Evolutionary conservation across 2,113 vertebrate genomes (phyloP).

Genomic region (Salvator merianae): DNA sequence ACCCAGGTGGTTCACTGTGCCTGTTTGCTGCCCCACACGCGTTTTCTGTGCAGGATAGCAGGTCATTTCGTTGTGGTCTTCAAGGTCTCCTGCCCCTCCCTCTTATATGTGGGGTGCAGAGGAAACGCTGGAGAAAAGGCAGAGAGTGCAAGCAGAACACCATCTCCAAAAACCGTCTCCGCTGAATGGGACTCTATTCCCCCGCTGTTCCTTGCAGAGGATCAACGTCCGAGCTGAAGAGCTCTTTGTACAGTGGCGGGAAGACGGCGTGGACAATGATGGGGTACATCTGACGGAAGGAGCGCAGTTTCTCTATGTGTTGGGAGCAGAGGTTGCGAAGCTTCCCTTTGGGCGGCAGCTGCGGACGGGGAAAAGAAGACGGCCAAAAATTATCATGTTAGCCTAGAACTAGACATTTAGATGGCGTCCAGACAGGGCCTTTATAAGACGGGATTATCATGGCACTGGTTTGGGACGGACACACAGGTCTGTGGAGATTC

Average conservation of each 20-base stretch:
- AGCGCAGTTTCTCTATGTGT: constrained; percentile 88
- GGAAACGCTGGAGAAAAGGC: background rate
- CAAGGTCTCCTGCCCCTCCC: background rate
- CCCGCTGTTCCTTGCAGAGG: constrained; percentile 44
- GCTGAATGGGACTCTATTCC: background rate
- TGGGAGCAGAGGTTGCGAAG: constrained; percentile 85
- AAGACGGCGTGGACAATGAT: constrained; percentile 81
- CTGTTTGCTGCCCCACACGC: background rate
- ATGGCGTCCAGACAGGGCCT: too few species aligned
- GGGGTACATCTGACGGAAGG: constrained; percentile 86
- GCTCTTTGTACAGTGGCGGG: constrained; percentile 93
- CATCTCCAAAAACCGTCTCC: background rate
- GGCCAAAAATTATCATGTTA: too few species aligned
- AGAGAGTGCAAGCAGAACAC: background rate
- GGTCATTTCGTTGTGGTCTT: background rate
- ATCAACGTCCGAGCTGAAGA: constrained; percentile 85
- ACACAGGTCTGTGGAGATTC: too few species aligned
- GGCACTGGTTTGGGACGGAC: too few species aligned
- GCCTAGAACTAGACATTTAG: too few species aligned
- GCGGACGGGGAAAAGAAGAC: background rate
- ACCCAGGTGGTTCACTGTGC: background rate
- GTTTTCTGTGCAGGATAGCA: background rate
- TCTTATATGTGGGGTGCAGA: background rate
- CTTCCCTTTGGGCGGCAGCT: constrained; percentile 85
- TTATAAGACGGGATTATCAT: too few species aligned